Evolutionary conservation across 2,113 vertebrate genomes (phyloP).

Genomic region (Ivindomyrus marchei): DNA sequence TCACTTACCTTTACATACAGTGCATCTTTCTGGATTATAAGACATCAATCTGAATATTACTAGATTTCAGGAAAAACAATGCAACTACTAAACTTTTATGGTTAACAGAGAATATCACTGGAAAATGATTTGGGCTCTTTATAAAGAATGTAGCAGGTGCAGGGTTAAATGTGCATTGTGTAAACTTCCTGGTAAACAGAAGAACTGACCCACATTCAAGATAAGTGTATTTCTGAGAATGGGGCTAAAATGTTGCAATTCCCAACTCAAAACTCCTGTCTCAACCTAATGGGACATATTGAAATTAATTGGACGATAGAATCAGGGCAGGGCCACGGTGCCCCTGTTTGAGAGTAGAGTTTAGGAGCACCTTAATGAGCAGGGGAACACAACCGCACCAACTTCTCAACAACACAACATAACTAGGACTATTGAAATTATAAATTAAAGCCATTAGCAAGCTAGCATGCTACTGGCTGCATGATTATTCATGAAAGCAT

Average conservation of each 20-base stretch:
- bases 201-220: not conserved
- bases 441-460: not conserved
- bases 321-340: not conserved
- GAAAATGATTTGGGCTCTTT: not conserved
- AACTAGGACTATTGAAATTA: not conserved
- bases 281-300: not conserved
- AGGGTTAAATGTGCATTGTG: not conserved
- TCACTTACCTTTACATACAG: not conserved
- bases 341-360: not conserved
- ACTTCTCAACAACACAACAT: not conserved
- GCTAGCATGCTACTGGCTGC: not conserved
- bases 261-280: not conserved
- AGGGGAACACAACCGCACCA: not conserved
- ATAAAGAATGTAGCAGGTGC: not conserved
- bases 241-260: not conserved
- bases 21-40: not conserved
- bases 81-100: not conserved
- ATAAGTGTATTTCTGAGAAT: not conserved
- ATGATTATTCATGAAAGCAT: not conserved
- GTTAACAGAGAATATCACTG: not conserved
- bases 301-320: not conserved
- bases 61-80: not conserved
- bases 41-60: not conserved
- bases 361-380: not conserved
- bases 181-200: not conserved